A percentile compares a stretch with the other conserved stretches of the same genome.
Evolutionary conservation across 1,140 invertebrate genomes (phyloP).

Genomic region (Solen grandis): DNA sequence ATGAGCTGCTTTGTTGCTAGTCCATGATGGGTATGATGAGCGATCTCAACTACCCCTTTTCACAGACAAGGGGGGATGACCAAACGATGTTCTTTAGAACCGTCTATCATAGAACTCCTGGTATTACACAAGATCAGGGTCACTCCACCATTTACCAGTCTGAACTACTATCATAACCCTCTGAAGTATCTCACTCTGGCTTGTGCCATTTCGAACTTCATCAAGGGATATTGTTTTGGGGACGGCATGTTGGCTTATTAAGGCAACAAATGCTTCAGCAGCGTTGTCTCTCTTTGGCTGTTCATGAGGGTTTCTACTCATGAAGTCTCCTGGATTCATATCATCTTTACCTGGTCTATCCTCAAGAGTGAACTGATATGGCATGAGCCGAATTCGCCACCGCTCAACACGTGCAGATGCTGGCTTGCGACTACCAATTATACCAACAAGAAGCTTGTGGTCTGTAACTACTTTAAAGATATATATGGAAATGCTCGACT

Average conservation of each 20-base stretch:
- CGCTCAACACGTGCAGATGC: too few relatives aligned
- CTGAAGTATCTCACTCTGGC: constrained; percentile 14
- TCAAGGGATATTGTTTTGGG: constrained; percentile 48
- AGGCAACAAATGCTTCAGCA: too few relatives aligned
- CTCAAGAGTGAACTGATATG: too few relatives aligned
- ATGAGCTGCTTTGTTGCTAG: constrained; percentile 71
- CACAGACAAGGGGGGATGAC: constrained; percentile 61
- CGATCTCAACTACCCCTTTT: constrained; percentile 59
- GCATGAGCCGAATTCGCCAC: too few relatives aligned
- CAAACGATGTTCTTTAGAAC: constrained; percentile 54
- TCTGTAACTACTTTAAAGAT: constrained; percentile 53
- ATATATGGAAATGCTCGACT: too few relatives aligned
- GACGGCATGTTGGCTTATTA: too few relatives aligned
- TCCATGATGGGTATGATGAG: constrained; percentile 65
- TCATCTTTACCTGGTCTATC: constrained; percentile 56
- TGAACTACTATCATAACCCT: constrained; percentile 50
- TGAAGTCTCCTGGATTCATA: constrained; percentile 61
- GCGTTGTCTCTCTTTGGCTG: too few relatives aligned
- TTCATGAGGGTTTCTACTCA: constrained; percentile 53
- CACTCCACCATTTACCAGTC: too few relatives aligned
- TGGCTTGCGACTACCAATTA: too few relatives aligned
- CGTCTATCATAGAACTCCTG: constrained; percentile 46
- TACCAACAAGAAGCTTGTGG: too few relatives aligned
- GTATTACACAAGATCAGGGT: constrained; percentile 15
- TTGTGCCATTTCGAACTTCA: constrained; percentile 41